phyloP scores from a whole-genome alignment of 2,113 vertebrate genomes.

The Zeus faber region DNA sequence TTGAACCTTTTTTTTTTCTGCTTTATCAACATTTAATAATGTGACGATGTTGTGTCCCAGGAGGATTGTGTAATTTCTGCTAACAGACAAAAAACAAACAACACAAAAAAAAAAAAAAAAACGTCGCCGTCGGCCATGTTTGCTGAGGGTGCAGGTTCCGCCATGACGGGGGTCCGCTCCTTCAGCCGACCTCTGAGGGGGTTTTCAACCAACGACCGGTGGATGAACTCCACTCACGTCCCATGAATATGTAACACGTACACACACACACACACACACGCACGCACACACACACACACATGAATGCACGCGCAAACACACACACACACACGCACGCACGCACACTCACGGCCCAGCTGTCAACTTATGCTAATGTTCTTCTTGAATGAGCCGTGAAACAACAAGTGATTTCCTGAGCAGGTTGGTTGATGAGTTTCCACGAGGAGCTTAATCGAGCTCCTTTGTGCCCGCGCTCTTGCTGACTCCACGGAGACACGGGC shows the following conservation, averaged over 20 bases:
- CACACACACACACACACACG: slow-evolving; percentile 13
- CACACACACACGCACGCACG: slow-evolving; percentile 19
- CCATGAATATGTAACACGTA: slow-evolving; percentile 50
- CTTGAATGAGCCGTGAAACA: slow-evolving; percentile 64
- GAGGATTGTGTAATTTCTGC: slow-evolving; percentile 67
- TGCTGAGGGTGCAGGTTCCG: slow-evolving; percentile 65
- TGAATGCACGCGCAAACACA: too few species aligned
- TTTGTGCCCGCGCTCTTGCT: slow-evolving; percentile 54
- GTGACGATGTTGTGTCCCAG: slow-evolving; percentile 60
- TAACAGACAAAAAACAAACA: slow-evolving; percentile 60
- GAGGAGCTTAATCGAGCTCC: slow-evolving; percentile 51
- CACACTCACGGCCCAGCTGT: too few species aligned
- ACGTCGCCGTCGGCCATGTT: slow-evolving; percentile 47
- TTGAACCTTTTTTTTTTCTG: slow-evolving; percentile 12
- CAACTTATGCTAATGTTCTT: slow-evolving; percentile 61
- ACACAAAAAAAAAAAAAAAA: too few species aligned
- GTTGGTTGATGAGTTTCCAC: slow-evolving; percentile 57
- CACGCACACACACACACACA: slow-evolving; percentile 17
- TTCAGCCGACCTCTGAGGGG: slow-evolving; percentile 64
- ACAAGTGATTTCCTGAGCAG: slow-evolving; percentile 63
- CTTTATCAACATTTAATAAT: slow-evolving; percentile 28
- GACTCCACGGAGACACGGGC: slow-evolving; percentile 37
- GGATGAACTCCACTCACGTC: slow-evolving; percentile 50
- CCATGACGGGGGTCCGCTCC: slow-evolving; percentile 48
- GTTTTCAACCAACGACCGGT: slow-evolving; percentile 45